Percentiles rank a stretch among this genome's conserved stretches.
phyloP scores from a whole-genome alignment of 2,797 vertebrate genomes.

The Hemitrygon akajei region DNA sequence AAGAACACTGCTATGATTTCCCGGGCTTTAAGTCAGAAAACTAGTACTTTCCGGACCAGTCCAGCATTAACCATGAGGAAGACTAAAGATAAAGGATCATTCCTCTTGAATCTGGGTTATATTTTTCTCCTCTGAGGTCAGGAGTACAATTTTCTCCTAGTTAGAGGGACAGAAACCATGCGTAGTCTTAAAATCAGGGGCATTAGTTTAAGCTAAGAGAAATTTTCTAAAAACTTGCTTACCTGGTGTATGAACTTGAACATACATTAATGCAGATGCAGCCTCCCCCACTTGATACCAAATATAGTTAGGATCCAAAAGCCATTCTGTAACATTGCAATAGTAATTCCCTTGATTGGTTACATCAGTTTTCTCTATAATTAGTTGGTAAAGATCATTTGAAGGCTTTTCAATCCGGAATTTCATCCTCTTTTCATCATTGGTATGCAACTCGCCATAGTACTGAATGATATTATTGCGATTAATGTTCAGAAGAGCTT shows the following conservation, averaged over 20 bases:
- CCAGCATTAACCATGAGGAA: neutral
- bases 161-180: neutral
- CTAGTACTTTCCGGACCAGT: neutral
- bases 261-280: slow-evolving; percentile 54
- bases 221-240: slow-evolving; percentile 38
- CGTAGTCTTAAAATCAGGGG: neutral
- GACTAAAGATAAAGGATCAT: neutral
- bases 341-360: slow-evolving; percentile 61
- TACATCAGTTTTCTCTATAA: slow-evolving; percentile 50
- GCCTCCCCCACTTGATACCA: slow-evolving; percentile 58
- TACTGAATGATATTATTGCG: slow-evolving; percentile 48
- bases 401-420: slow-evolving; percentile 52
- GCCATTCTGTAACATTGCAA: slow-evolving; percentile 70
- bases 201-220: too few relatives aligned
- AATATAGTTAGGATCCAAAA: slow-evolving; percentile 46
- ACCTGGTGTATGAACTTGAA: slow-evolving; percentile 60
- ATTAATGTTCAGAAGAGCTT: slow-evolving; percentile 49
- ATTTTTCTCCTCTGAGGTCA: neutral
- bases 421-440: slow-evolving; percentile 43
- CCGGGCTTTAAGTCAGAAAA: neutral
- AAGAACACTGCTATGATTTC: neutral
- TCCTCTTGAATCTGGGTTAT: neutral
- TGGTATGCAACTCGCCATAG: slow-evolving; percentile 45
- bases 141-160: neutral
- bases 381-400: slow-evolving; percentile 55